Evolutionary conservation across 2,797 vertebrate species (phyloP).

Genomic region (Kryptolebias ocellatus): DNA sequence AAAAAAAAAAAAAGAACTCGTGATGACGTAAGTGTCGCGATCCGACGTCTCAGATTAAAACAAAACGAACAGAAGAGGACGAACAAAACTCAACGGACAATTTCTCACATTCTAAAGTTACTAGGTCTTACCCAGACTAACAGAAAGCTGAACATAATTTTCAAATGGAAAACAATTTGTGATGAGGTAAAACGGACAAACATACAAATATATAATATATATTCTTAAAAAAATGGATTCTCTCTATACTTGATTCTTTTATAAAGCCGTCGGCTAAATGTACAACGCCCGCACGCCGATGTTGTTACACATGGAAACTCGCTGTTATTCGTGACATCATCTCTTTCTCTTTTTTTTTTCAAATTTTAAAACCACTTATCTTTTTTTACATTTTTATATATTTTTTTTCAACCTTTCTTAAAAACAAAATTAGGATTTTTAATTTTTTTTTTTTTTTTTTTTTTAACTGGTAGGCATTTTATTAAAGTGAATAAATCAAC

Average conservation of each 20-base stretch:
- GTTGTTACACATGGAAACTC: constrained; percentile 78
- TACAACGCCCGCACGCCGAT: constrained; percentile 81
- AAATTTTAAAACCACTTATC: constrained; percentile 68
- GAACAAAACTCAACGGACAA: constrained; percentile 46
- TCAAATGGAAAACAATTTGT: constrained; percentile 78
- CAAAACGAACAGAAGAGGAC: constrained; percentile 1
- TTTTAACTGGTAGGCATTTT: constrained; percentile 83
- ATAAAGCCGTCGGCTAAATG: constrained; percentile 81
- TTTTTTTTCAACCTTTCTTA: constrained; percentile 64
- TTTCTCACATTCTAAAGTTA: constrained; percentile 80
- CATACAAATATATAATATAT: constrained; percentile 89
- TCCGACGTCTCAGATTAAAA: constrained; percentile 65
- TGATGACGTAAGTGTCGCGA: constrained; percentile 61
- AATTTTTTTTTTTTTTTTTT: no score
- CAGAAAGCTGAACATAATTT: constrained; percentile 83
- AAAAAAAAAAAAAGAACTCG: constrained; percentile 36
- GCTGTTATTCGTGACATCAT: constrained; percentile 69
- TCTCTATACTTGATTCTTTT: constrained; percentile 85
- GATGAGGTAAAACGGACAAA: constrained; percentile 84
- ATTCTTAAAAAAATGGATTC: constrained; percentile 87
- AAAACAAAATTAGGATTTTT: constrained; percentile 87
- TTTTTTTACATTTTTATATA: constrained; percentile 41
- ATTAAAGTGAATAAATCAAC: constrained; percentile 82
- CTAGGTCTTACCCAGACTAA: constrained; percentile 72
- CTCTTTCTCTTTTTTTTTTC: constrained; percentile 56